phyloP scores from a whole-genome alignment of 2,888 invertebrate genomes.

The Acanthopleura granulata region DNA sequence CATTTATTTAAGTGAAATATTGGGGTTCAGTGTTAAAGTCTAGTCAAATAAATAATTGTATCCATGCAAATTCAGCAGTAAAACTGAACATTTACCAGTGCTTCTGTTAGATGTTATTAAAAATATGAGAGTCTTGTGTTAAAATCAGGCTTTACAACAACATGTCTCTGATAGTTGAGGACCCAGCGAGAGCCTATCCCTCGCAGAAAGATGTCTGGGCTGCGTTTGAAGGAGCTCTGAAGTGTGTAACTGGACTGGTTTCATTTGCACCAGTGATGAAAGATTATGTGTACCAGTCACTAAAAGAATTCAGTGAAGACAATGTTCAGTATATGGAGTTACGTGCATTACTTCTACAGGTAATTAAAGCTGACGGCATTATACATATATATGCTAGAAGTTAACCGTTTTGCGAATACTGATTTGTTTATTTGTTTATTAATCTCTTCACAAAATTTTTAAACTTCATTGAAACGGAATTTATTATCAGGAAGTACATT shows the following conservation, averaged over 20 bases:
- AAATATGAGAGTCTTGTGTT: background rate
- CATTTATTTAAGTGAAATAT: too few relatives aligned
- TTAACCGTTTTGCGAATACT: too few relatives aligned
- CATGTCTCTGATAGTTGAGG: constrained; percentile 44
- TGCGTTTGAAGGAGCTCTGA: constrained; percentile 46
- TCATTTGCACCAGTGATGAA: constrained; percentile 53
- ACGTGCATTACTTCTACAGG: constrained; percentile 47
- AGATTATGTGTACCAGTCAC: constrained; percentile 53
- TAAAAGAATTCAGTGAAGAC: constrained; percentile 53
- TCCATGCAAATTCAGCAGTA: too few relatives aligned
- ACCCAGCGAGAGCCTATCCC: constrained; percentile 42
- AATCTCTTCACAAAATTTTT: too few relatives aligned
- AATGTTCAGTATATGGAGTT: constrained; percentile 65
- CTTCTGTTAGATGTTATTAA: background rate
- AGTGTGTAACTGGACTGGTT: constrained; percentile 47
- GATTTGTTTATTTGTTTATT: too few relatives aligned
- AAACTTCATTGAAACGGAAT: too few relatives aligned
- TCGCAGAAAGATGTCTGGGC: constrained; percentile 51
- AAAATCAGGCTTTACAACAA: constrained; percentile 48
- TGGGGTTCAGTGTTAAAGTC: too few relatives aligned
- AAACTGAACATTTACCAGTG: too few relatives aligned
- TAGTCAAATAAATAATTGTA: too few relatives aligned
- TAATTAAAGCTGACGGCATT: too few relatives aligned
- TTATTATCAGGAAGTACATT: too few relatives aligned
- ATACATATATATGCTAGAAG: too few relatives aligned